Conservation (phyloP, 2,113 vertebrate genomes). For the Chaenocephalus aceratus region DNA sequence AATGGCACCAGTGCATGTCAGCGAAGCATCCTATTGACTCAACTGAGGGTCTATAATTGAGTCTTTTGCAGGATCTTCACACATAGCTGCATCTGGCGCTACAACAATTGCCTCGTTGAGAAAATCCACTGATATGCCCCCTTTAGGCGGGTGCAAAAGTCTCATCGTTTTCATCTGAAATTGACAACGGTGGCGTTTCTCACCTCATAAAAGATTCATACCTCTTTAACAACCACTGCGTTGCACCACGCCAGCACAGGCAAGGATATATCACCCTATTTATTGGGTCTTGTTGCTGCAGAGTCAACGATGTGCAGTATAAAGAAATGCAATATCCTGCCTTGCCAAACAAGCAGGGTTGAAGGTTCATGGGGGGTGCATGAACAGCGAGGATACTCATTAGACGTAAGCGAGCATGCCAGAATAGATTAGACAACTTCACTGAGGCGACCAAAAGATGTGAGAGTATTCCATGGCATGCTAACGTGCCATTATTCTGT, state of each 20-base stretch:
- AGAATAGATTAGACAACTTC: neutral
- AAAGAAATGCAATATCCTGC: slow-evolving; percentile 62
- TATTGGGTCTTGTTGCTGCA: slow-evolving; percentile 75
- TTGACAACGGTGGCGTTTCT: slow-evolving; percentile 59
- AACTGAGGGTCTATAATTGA: slow-evolving; percentile 15
- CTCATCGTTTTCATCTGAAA: slow-evolving; percentile 59
- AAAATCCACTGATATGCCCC: slow-evolving; percentile 29
- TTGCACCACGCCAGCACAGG: slow-evolving; percentile 58
- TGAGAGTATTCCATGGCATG: neutral
- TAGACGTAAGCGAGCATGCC: slow-evolving; percentile 5
- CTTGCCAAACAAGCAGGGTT: slow-evolving; percentile 20
- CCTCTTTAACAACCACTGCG: slow-evolving; percentile 72
- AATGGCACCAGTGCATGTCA: slow-evolving; percentile 9
- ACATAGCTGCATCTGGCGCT: slow-evolving; percentile 6
- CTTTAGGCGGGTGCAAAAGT: slow-evolving; percentile 16
- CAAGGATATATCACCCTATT: slow-evolving; percentile 66
- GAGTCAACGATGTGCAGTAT: slow-evolving; percentile 72
- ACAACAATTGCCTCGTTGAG: slow-evolving; percentile 28
- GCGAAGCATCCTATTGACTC: slow-evolving; percentile 33
- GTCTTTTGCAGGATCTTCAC: slow-evolving; percentile 46
- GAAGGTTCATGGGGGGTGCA: slow-evolving; percentile 25
- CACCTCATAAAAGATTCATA: slow-evolving; percentile 81
- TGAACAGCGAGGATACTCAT: slow-evolving; percentile 12
- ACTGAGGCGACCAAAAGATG: neutral
- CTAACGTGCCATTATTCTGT: neutral